Conservation (phyloP, 2,113 vertebrate genomes). For the Lepidothrix coronata region DNA sequence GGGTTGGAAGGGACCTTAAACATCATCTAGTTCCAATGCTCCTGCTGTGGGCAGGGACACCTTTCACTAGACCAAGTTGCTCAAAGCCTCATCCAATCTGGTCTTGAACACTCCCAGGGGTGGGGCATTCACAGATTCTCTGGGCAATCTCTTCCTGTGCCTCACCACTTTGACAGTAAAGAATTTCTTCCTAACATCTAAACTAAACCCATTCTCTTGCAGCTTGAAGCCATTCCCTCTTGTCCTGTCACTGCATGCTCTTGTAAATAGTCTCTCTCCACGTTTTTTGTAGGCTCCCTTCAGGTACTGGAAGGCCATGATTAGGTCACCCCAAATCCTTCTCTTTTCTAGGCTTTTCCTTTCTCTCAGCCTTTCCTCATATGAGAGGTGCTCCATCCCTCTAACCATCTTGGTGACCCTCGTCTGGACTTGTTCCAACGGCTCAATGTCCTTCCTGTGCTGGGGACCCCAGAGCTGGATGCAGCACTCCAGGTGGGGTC, state of each 20-base stretch:
- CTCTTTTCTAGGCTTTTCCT: background rate
- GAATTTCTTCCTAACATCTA: too few species aligned
- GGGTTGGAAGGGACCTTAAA: background rate
- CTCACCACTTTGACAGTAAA: background rate
- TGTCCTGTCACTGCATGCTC: background rate
- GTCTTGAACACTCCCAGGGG: too few species aligned
- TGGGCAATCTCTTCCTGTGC: background rate
- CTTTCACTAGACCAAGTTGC: background rate
- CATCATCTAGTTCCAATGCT: background rate
- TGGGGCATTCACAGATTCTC: background rate
- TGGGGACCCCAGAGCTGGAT: background rate
- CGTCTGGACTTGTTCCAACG: background rate
- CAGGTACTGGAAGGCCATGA: too few species aligned
- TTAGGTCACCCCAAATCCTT: background rate
- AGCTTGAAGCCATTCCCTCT: background rate
- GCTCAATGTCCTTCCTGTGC: background rate
- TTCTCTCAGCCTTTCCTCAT: background rate
- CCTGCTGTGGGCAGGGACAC: background rate
- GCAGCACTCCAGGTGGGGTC: background rate
- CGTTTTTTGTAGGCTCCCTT: background rate
- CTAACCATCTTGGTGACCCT: background rate
- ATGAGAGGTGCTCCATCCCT: rapidly evolving
- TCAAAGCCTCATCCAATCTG: background rate
- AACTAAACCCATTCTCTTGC: background rate
- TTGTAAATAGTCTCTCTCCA: background rate